These are phyloP conservation scores for Xyliphius kryptos DNA, from an alignment of 2,113 vertebrate species.

Conservation along the genomic window DNA sequence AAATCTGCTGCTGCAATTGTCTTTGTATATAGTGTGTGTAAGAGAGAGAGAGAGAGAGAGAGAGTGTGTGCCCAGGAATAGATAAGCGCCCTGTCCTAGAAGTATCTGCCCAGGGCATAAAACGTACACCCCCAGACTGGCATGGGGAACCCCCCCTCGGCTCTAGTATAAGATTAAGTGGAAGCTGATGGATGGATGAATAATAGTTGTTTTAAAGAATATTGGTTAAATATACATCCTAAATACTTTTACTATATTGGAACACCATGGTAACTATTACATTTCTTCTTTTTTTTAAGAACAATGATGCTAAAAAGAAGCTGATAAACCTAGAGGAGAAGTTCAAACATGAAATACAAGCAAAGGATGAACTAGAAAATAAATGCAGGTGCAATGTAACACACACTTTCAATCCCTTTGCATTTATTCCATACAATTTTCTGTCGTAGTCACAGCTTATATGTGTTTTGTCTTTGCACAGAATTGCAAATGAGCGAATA, in stretches of 20 bases:
- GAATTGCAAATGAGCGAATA: slow-evolving; percentile 77
- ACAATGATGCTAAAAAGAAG: slow-evolving; percentile 78
- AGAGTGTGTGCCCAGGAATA: too few relatives aligned
- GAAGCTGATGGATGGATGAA: too few relatives aligned
- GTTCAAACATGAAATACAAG: slow-evolving; percentile 81
- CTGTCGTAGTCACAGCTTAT: background rate
- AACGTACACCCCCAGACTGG: too few relatives aligned
- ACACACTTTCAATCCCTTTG: background rate
- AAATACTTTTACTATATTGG: background rate
- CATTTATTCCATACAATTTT: background rate
- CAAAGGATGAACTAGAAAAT: slow-evolving; percentile 88
- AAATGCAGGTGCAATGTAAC: slow-evolving; percentile 75
- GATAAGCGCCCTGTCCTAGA: too few relatives aligned
- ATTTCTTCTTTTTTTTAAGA: slow-evolving; percentile 39
- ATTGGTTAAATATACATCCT: too few relatives aligned
- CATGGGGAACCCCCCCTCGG: too few relatives aligned
- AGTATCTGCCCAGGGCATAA: too few relatives aligned
- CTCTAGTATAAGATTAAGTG: too few relatives aligned
- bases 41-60: too few relatives aligned
- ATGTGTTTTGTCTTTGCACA: slow-evolving; percentile 50
- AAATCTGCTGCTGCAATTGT: too few relatives aligned
- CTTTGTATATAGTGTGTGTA: too few relatives aligned
- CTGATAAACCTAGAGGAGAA: slow-evolving; percentile 79
- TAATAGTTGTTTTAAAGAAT: too few relatives aligned
- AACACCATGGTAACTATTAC: background rate